These are phyloP conservation scores for Balaenoptera acutorostrata DNA, from an alignment of 2,113 vertebrate species.

Conservation along the genomic window DNA sequence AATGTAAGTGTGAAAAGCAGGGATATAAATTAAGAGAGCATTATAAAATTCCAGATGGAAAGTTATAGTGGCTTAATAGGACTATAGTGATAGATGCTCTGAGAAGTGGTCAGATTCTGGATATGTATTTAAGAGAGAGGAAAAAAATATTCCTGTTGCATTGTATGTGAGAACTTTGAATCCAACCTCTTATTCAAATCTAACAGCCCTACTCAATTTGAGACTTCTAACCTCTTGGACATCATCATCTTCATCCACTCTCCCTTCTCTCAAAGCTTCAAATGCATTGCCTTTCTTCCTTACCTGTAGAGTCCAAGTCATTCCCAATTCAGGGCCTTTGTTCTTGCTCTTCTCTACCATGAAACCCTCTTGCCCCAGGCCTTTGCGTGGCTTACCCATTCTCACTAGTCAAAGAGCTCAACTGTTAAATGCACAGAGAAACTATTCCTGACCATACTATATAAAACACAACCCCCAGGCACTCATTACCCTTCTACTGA, in stretches of 20 bases:
- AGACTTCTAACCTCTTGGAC: neutral
- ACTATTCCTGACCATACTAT: neutral
- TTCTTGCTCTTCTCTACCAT: neutral
- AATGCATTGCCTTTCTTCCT: neutral
- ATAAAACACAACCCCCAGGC: neutral
- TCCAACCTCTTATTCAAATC: neutral
- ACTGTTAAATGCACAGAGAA: neutral
- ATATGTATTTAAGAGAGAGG: neutral
- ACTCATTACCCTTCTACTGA: neutral
- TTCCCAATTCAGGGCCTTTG: neutral
- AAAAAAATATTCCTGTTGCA: neutral
- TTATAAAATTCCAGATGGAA: conserved; percentile 8
- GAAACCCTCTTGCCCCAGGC: neutral
- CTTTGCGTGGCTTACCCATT: neutral
- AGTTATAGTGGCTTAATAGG: neutral
- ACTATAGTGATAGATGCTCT: neutral
- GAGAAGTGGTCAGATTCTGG: neutral
- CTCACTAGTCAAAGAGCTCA: neutral
- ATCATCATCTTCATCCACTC: neutral
- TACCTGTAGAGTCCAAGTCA: neutral
- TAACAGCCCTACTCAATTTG: neutral
- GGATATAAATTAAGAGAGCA: neutral
- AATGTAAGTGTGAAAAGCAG: neutral
- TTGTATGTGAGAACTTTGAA: neutral
- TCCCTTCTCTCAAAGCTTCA: neutral